phyloP scores from a whole-genome alignment of 2,888 invertebrate species.

The Pristionchus arcanus region DNA sequence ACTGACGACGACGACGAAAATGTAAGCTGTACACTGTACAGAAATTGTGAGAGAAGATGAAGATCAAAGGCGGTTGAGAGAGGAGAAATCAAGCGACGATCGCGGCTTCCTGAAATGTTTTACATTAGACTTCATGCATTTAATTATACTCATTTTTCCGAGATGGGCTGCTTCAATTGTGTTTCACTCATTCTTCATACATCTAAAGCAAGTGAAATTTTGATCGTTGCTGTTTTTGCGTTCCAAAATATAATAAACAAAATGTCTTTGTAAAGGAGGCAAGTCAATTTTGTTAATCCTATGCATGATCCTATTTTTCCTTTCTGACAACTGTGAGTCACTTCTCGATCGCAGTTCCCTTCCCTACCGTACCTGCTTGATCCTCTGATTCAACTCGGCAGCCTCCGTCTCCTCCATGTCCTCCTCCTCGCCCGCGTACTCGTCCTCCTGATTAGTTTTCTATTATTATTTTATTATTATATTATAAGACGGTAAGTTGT shows the following conservation, averaged over 20 bases:
- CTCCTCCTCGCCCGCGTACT: constrained; percentile 67
- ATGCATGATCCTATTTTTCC: too few species aligned
- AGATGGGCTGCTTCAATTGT: too few species aligned
- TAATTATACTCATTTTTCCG: too few species aligned
- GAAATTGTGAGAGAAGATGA: background rate
- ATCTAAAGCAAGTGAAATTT: too few species aligned
- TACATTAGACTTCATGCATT: background rate
- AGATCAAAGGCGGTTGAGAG: background rate
- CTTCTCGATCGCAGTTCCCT: background rate
- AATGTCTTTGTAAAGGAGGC: too few species aligned
- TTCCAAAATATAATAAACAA: too few species aligned
- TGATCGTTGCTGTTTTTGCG: too few species aligned
- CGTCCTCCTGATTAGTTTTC: background rate
- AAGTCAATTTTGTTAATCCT: too few species aligned
- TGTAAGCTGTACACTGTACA: constrained; percentile 47
- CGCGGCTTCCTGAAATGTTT: background rate
- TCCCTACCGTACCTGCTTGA: constrained; percentile 58
- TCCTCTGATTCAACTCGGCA: constrained; percentile 64
- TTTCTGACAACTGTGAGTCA: background rate
- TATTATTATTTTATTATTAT: background rate
- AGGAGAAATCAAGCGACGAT: background rate
- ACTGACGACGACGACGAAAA: constrained; percentile 11
- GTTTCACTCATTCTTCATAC: too few species aligned
- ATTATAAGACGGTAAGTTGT: too few species aligned
- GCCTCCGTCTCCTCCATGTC: constrained; percentile 76